Base-by-base conservation (phyloP, 37 sponge, comb jelly and placozoan genomes). In the Eunapius fragilis region DNA sequence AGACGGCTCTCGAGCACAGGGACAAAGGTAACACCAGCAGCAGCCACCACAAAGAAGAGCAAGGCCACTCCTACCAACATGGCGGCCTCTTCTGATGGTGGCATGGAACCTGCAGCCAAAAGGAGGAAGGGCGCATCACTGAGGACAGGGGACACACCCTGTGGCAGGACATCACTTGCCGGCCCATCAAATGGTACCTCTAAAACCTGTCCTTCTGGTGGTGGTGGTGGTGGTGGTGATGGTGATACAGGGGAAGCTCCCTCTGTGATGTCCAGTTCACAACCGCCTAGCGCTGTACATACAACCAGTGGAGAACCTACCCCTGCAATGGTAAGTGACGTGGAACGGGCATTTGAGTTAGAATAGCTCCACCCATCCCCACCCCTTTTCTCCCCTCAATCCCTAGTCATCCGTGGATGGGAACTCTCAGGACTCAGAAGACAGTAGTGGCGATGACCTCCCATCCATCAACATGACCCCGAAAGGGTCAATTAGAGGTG, bases 381-480 rank as follows among this genome's bases (percentile, higher is more conserved):
- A 0, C 58, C 14, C 58, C 22, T 2, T 58, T 11, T 19, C 58
- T 11, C 22, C 22, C 58, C 58, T 11, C 58, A 12, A 1, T 19
- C 22, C 58, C 14, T 19, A 58, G 58, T 12, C 22, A 1, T 19
- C 58, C 22, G 14, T 17, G 22, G 17, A 58, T 6, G 6, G 41
- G 6, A 6, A 41, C 6, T 3, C 41, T 41, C 41, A 41, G 41
- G 41, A 9, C 0, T 58, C 58, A 58, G 58, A 58, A 17, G 58
- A 2, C 38, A 76, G 76, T 34, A 45, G 37, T 26, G 77, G 69
- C 2, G 77, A 76, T 31, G 77, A 76, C 13, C 75, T 85, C 27
- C 85, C 85, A 10, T 31, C 68, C 24, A 37, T 85, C 6, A 38
- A 85, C 75, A 34, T 85, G 28, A 68, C 24, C 17, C 77, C 67